A percentile compares a stretch with the other conserved stretches of the same genome.
These are phyloP conservation scores for Gymnocheta viridis DNA, from an alignment of 2,888 invertebrate species.

Conservation along the genomic window DNA sequence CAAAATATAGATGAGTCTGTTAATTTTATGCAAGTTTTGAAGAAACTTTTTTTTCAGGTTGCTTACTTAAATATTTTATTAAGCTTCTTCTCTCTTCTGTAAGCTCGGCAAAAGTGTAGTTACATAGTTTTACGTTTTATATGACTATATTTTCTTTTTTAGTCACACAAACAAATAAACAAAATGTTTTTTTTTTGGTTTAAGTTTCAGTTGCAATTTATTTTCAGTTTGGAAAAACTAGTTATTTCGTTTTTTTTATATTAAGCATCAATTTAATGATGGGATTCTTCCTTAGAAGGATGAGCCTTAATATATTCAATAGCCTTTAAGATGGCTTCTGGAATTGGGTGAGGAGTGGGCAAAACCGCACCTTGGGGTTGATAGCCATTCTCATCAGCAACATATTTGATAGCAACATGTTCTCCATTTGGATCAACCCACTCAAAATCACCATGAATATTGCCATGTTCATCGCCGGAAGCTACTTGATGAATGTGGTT, in stretches of 20 bases:
- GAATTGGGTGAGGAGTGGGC: slow-evolving; percentile 72
- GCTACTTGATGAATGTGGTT: slow-evolving; percentile 73
- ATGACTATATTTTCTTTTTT: no score
- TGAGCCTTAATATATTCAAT: slow-evolving; percentile 83
- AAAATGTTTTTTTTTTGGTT: background rate
- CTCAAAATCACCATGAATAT: slow-evolving; percentile 73
- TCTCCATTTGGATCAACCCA: slow-evolving; percentile 77
- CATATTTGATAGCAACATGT: slow-evolving; percentile 73
- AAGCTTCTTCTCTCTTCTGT: no score
- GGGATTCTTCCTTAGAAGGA: slow-evolving; percentile 73
- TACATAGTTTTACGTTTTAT: no score
- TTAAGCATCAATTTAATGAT: slow-evolving; percentile 10
- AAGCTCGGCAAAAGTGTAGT: no score
- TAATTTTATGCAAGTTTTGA: no score
- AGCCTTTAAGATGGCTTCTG: slow-evolving; percentile 70
- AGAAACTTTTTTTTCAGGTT: no score
- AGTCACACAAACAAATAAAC: background rate
- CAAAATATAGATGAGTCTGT: no score
- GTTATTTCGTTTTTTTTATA: background rate
- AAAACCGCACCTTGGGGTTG: slow-evolving; percentile 71
- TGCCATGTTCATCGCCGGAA: slow-evolving; percentile 74
- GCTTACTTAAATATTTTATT: no score
- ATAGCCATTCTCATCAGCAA: slow-evolving; percentile 77
- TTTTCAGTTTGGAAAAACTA: slow-evolving; percentile 4
- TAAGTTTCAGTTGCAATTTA: slow-evolving; percentile 22